Conservation (phyloP, 2,797 vertebrate genomes). For the Pseudochirops cupreus region DNA sequence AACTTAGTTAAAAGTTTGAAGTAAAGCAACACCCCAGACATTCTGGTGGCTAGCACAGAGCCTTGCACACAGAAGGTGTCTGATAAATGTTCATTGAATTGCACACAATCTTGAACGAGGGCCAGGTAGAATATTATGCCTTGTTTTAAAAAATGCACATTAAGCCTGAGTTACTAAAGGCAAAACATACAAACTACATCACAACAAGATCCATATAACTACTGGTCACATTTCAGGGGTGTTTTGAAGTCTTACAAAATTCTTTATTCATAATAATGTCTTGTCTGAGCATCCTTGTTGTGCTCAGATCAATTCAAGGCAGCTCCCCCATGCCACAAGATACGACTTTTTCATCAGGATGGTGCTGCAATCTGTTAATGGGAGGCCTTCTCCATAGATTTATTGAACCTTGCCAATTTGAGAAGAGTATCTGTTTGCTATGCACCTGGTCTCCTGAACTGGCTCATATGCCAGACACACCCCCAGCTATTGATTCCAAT, state of each 20-base stretch:
- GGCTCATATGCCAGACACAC: background rate
- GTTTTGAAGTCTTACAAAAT: background rate
- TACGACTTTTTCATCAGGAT: background rate
- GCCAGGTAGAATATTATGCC: background rate
- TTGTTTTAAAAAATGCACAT: background rate
- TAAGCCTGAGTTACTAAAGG: background rate
- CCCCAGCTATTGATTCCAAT: background rate
- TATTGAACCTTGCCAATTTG: background rate
- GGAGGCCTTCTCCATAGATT: background rate
- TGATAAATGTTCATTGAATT: background rate
- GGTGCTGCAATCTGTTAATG: too few species aligned
- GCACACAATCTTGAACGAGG: background rate
- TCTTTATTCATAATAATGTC: background rate
- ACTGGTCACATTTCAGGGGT: background rate
- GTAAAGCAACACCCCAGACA: background rate
- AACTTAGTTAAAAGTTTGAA: constrained; percentile 15
- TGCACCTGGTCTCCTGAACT: background rate
- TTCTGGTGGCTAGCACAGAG: background rate
- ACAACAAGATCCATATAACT: background rate
- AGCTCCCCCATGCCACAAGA: background rate
- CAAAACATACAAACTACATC: background rate
- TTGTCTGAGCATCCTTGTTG: accelerated
- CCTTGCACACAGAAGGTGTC: background rate
- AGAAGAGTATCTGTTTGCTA: background rate
- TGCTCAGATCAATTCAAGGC: background rate